Evolutionary conservation across 23 tunicate species (phyloP), one percentile per base, ranked within the genome.

Genomic region (Trididemnum miniatum): DNA sequence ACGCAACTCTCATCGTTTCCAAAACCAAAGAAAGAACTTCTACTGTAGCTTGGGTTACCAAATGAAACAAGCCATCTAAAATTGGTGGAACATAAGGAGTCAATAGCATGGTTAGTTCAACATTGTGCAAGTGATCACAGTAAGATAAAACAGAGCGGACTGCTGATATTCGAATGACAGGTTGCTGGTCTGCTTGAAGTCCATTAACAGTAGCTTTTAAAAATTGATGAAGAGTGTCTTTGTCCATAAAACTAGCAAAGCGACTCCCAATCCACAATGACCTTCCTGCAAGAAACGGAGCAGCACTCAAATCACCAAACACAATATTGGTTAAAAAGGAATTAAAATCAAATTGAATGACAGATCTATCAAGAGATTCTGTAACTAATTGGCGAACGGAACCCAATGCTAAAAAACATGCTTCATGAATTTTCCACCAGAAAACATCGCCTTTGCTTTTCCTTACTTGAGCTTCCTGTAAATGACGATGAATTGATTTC

Each of bases 371-470:
- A 18, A 79, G 34, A 0, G 84, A 51, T 49, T 86, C 84, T 28
- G 73, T 31, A 4, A 91, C 59, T 23, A 91, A 76, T 3, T 33
- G 33, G 5, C 79, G 88, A 0, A 91, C 97, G 29, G 97, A 91
- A 18, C 97, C 97, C 29, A 91, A 30, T 1, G 97, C 97, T 0
- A 91, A 65, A 84, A 79, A 86, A 22, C 81, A 81, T 25, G 97
- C 84, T 82, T 91, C 97, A 76, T 91, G 85, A 0, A 88, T 34
- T 78, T 91, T 91, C 97, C 97, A 91, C 97, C 97, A 91, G 35
- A 77, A 28, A 22, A 65, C 79, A 81, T 91, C 78, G 1, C 86
- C 89, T 20, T 89, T 80, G 30, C 31, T 62, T 28, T 83, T 60
- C 34, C 84, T 84, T 23, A 36, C 65, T 50, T 81, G 44, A 18